phyloP scores from a whole-genome alignment of 2,113 vertebrate genomes.

The Myanophis thanlyinensis region DNA sequence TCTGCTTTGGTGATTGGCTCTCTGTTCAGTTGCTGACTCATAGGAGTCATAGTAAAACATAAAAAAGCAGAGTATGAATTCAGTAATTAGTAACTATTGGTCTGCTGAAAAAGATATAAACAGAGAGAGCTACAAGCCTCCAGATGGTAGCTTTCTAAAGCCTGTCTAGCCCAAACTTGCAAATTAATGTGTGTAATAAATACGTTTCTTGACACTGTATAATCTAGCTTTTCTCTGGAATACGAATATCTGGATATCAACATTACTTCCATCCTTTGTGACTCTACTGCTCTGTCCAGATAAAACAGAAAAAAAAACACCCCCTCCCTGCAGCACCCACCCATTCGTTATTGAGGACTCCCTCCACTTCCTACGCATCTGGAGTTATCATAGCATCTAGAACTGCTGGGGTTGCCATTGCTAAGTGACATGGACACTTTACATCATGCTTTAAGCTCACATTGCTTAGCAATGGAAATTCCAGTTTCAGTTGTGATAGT shows the following conservation, averaged over 20 bases:
- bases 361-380: not conserved
- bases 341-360: not conserved
- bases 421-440: not conserved
- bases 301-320: too few species aligned
- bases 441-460: not conserved
- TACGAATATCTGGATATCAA: too few species aligned
- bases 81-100: not conserved
- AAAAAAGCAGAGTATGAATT: not conserved
- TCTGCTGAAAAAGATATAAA: not conserved
- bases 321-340: not conserved
- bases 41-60: not conserved
- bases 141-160: not conserved
- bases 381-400: not conserved
- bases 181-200: not conserved
- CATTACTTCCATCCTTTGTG: not conserved
- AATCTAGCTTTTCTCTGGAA: not conserved
- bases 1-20: not conserved
- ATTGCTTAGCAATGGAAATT: not conserved
- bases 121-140: not conserved
- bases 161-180: not conserved
- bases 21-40: not conserved
- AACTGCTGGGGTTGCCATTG: not conserved
- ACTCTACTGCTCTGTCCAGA: not conserved
- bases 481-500: not conserved
- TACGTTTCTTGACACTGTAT: not conserved